Evolutionary conservation across 2,113 vertebrate genomes (phyloP), one percentile per base, ranked within the genome.

Genomic region (Himantopus leucocephalus): DNA sequence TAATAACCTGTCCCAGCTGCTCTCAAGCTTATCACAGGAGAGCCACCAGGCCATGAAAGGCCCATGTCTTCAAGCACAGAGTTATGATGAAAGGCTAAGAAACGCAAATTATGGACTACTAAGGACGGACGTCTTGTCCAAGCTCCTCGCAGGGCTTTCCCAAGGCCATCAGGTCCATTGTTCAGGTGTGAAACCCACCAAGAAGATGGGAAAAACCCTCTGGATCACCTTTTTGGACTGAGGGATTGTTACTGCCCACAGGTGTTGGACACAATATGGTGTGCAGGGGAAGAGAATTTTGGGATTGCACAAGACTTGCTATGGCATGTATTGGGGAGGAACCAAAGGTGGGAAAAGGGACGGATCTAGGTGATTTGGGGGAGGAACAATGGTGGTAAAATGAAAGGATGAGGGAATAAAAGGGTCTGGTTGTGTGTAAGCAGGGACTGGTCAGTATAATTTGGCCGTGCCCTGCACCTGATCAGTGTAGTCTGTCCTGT

Each of bases 341-440:
- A 52, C n/a, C 24, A 35, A 10, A 23, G n/a, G 34, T 60, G 58
- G 58, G n/a, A 60, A 60, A 68, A 62, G 14, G 23, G 17, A 75
- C 23, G 20, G 4, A 43, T 47, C 14, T 56, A 8, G 4, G 4
- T 7, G 3, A 11, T n/a, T 80, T 52, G 3, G 3, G 5, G 10
- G 20, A 92, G 20, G 12, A 87, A 8, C 1, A 55, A 2, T 30
- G 4, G 22, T 30, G 14, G 16, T 16, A 10, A 70, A 56, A 71
- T 45, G 7, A 72, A 68, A 13, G 39, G 8, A 47, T 43, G 59
- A 68, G 5, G 24, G 19, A 72, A 68, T 45, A 43, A 73, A 77
- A 88, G 7, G 5, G 2, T 32, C 30, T 4, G 3, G 41, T 27
- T 3, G 5, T 1, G 0, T 30, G 9, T 53, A 53, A 72, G 18